These are phyloP conservation scores for Pseudopipra pipra DNA, from an alignment of 2,113 vertebrate genomes.

Conservation along the genomic window DNA sequence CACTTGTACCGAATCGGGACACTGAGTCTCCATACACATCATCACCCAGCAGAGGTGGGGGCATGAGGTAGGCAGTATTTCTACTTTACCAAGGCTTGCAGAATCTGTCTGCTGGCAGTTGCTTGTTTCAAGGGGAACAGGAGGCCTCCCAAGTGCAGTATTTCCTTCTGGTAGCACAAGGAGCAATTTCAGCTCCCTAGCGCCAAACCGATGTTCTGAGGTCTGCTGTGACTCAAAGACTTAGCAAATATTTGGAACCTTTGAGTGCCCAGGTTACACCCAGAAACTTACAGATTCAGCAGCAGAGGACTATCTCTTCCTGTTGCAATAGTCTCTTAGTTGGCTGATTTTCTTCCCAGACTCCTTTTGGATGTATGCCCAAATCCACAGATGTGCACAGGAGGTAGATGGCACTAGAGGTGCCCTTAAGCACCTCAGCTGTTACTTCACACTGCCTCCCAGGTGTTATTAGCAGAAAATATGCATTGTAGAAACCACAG, in stretches of 20 bases:
- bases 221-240: not conserved
- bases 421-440: slow-evolving; percentile 71
- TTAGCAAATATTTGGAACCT: not conserved
- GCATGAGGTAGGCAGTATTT: not conserved
- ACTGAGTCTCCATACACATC: not conserved
- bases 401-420: slow-evolving; percentile 75
- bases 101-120: not conserved
- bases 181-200: not conserved
- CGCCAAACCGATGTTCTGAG: not conserved
- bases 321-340: slow-evolving; percentile 39
- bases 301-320: slow-evolving; percentile 44
- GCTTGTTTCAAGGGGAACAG: not conserved
- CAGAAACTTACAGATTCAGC: slow-evolving; percentile 35
- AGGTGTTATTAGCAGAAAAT: slow-evolving; percentile 62
- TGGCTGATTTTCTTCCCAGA: slow-evolving; percentile 68
- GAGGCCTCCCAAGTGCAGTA: not conserved
- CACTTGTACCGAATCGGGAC: not conserved
- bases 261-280: slow-evolving; percentile 19
- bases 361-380: slow-evolving; percentile 72
- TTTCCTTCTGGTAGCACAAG: not conserved
- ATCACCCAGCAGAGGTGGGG: not conserved
- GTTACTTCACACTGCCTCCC: slow-evolving; percentile 57
- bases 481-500: slow-evolving; percentile 42
- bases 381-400: slow-evolving; percentile 73
- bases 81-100: not conserved